These are phyloP conservation scores for Frankliniella intonsa DNA, from an alignment of 2,888 invertebrate genomes.

Conservation along the genomic window DNA sequence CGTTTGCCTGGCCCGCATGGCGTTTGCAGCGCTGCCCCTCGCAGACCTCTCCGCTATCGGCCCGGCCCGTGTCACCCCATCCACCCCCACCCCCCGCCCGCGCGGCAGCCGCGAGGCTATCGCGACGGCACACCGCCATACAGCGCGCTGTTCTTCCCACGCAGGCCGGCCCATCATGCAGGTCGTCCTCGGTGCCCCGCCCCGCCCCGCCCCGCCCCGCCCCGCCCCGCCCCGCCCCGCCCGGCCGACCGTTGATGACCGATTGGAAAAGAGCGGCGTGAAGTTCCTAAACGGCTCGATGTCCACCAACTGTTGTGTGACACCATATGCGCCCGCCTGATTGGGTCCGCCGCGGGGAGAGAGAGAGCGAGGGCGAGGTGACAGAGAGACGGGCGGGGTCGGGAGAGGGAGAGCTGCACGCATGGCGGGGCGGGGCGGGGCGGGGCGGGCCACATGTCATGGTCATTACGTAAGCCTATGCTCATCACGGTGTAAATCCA, in stretches of 20 bases:
- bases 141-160: background rate
- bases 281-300: conserved; percentile 13
- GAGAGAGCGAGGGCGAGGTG: too few relatives aligned
- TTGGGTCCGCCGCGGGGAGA: background rate
- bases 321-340: background rate
- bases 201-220: too few relatives aligned
- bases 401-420: background rate
- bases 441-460: background rate
- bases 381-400: too few relatives aligned
- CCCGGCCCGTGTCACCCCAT: background rate
- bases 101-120: background rate
- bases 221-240: background rate
- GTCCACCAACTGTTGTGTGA: background rate
- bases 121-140: background rate
- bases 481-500: conserved; percentile 19
- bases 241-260: background rate
- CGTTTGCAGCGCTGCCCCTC: too few relatives aligned
- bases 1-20: too few relatives aligned
- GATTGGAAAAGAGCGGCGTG: background rate
- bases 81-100: background rate
- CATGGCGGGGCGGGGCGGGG: background rate
- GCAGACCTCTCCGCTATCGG: too few relatives aligned
- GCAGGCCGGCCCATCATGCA: background rate
- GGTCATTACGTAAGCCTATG: conserved; percentile 7
- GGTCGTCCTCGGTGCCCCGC: too few relatives aligned